Base-by-base conservation (phyloP, 1,140 invertebrate genomes). In the Diorhabda elongata region DNA sequence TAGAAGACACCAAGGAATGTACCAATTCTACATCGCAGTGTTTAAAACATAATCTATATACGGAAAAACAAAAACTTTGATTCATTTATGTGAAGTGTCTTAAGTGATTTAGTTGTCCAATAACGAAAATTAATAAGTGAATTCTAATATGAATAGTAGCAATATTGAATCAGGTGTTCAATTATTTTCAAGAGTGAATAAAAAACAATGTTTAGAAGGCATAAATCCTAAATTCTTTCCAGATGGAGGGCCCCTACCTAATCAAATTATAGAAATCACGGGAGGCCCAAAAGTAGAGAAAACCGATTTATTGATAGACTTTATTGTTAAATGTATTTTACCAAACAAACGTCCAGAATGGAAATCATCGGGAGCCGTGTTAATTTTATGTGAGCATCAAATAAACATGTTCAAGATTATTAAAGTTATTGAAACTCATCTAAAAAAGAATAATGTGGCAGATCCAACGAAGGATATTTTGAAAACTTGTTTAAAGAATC, bases 151-250 rank as follows among this genome's bases (percentile, higher is more conserved):
- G 47, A 52, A 52, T 52, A 52, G n/a, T 4, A 52, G 47, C n/a
- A 6, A 52, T n/a, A 52, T 69, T 69, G 72, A 75, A 71, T 71
- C 72, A 42, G 73, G 73, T 7, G 68, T 73, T 3, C 71, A 75
- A 61, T 58, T 75, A 1, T 73, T 73, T 66, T 72, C 67, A n/a
- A 60, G 73, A 57, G 11, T 74, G 41, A 69, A 69, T 11, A 59
- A 7, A 8, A 61, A 70, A 59, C 66, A 65, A 41, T 52, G 45
- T 47, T 68, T 74, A 44, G 66, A 64, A 61, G 64, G 66, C 7
- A 71, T 74, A n/a, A 69, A 69, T 61, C 11, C 59, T 42, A 61
- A 69, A 63, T 45, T 74, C 42, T 72, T 74, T 60, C 69, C 72
- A 2, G 64, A 69, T 11, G 70, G 66, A 6, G 73, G 71, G 4